Evolutionary conservation across 2,797 vertebrate species (phyloP).

Genomic region (Brachyrhaphis roseni): DNA sequence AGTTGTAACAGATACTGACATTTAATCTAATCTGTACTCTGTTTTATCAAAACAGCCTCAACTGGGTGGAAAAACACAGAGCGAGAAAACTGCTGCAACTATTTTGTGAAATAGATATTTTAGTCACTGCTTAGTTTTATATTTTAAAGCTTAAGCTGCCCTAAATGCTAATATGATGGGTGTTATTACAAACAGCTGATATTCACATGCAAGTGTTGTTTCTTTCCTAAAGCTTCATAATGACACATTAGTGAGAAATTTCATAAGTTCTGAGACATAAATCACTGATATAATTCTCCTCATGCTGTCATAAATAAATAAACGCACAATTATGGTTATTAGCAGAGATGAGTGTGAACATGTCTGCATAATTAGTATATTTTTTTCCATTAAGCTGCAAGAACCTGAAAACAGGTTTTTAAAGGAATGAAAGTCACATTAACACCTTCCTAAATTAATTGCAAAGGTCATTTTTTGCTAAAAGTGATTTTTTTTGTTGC

Average conservation of each 20-base stretch:
- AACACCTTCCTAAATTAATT: no score
- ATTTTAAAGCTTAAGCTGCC: not conserved
- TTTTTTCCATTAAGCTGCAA: not conserved
- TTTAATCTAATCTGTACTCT: slow-evolving; percentile 1
- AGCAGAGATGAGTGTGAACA: not conserved
- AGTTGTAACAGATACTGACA: not conserved
- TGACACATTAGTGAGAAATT: not conserved
- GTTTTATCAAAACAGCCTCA: slow-evolving; percentile 3
- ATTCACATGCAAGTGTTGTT: not conserved
- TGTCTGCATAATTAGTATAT: not conserved
- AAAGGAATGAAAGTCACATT: not conserved
- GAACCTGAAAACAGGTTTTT: not conserved
- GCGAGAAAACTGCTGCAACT: not conserved
- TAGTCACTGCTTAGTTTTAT: not conserved
- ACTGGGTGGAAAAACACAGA: slow-evolving; percentile 2
- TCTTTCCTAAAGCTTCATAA: not conserved
- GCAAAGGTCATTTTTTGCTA: no score
- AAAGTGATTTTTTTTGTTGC: not conserved
- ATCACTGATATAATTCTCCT: not conserved
- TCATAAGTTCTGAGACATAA: not conserved
- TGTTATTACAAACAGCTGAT: not conserved
- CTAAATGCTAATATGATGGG: not conserved
- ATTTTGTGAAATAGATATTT: not conserved
- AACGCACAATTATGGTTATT: not conserved
- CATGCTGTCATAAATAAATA: not conserved